These are phyloP conservation scores for Drosophila villosipedis DNA, from an alignment of 2,888 invertebrate species.

Conservation along the genomic window DNA sequence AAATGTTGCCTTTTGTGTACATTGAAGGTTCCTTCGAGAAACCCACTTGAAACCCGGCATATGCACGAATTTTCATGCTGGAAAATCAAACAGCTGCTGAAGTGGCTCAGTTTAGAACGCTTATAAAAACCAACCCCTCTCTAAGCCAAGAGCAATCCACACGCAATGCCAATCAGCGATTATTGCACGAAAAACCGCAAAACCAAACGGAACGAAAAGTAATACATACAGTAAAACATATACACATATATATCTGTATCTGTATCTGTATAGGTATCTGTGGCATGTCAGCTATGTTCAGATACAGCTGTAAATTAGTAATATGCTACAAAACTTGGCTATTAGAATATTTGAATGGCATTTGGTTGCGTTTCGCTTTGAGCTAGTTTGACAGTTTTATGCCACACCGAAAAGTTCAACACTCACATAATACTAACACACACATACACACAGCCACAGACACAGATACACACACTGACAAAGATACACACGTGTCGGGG, in stretches of 20 bases:
- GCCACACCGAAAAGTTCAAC: constrained; percentile 54
- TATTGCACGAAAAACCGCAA: constrained; percentile 33
- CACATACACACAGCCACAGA: not conserved
- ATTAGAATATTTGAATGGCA: constrained; percentile 64
- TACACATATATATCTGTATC: not conserved
- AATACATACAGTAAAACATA: not conserved
- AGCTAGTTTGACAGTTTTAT: constrained; percentile 78
- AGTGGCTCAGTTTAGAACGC: constrained; percentile 38
- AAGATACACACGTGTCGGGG: constrained; percentile 47
- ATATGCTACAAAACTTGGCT: constrained; percentile 53
- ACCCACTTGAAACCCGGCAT: constrained; percentile 52
- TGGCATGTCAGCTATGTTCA: constrained; percentile 47
- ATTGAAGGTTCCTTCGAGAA: constrained; percentile 13
- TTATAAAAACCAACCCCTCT: constrained; percentile 40
- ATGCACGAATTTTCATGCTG: constrained; percentile 62
- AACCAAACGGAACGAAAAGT: not conserved
- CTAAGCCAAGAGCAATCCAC: constrained; percentile 10
- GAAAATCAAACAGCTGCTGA: constrained; percentile 73
- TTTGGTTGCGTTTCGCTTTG: constrained; percentile 48
- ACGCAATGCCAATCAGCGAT: constrained; percentile 47
- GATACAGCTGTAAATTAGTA: constrained; percentile 65
- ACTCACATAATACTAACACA: constrained; percentile 22
- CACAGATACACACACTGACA: constrained; percentile 14
- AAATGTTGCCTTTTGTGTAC: constrained; percentile 48
- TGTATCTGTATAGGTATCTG: constrained; percentile 12